phyloP scores from a whole-genome alignment of 2,113 vertebrate genomes.

The Alouatta palliata region DNA sequence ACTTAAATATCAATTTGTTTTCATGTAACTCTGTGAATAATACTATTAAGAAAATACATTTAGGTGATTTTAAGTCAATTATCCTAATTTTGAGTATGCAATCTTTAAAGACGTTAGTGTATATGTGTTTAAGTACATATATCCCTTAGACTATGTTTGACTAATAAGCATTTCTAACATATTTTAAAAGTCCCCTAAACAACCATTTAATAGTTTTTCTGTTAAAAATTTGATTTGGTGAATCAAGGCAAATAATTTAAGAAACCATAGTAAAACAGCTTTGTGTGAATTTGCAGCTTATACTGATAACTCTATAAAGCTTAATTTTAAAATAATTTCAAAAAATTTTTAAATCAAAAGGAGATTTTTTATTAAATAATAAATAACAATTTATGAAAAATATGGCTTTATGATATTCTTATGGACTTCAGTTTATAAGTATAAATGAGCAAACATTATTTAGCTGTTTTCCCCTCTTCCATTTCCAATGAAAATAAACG shows the following conservation, averaged over 20 bases:
- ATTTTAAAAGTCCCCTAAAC: background rate
- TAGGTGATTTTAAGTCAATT: background rate
- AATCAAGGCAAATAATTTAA: background rate
- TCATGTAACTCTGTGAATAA: background rate
- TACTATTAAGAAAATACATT: background rate
- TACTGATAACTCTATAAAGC: background rate
- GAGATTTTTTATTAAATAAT: background rate
- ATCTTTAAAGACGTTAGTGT: background rate
- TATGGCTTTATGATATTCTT: background rate
- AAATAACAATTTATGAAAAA: background rate
- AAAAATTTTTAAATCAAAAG: background rate
- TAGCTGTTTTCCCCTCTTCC: background rate
- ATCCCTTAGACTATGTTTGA: background rate
- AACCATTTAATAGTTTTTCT: background rate
- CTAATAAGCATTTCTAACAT: background rate
- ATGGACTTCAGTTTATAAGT: background rate
- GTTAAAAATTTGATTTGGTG: background rate
- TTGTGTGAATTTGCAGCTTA: background rate
- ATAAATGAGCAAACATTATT: background rate
- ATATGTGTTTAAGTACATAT: background rate
- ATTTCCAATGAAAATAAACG: background rate
- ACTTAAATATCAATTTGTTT: background rate
- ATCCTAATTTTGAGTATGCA: background rate
- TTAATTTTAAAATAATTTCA: slow-evolving; percentile 44
- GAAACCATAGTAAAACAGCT: background rate